Evolutionary conservation across 2,888 invertebrate species (phyloP), one percentile per base, ranked within the genome.

Genomic region (Actias luna): DNA sequence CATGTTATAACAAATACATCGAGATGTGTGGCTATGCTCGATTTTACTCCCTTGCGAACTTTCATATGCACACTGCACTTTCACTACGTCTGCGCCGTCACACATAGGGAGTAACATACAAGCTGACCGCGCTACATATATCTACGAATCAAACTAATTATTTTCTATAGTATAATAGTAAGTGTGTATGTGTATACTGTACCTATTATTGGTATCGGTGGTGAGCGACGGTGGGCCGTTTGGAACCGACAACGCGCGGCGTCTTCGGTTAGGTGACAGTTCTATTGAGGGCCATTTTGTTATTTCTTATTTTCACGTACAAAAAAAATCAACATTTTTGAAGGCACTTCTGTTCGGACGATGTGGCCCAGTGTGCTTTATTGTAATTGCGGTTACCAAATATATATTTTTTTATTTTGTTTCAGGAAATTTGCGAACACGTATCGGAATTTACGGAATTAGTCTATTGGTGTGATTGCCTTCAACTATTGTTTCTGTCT

Each of bases 341-440:
- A 97, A 97, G 97, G 97, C 97, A 97, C 97, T 97, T 97, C 95
- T 95, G 96, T 95, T 95, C 96, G 97, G 97, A 97, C 97, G 96
- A 96, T 95, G 94, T 95, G 97, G 97, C 96, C 97, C 96, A 96
- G 95, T 95, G 95, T 93, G 92, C 67, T 68, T 64, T 94, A 94
- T 94, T 93, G 69, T 70, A 93, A 93, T 70, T 70, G 73, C 69
- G 78, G 73, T 74, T 79, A 71, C 78, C 80, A 74, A 85, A 67
- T 74, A 77, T 72, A 72, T 72, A 66, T 76, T 79, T 83, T 77
- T 67, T 69, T 64, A 70, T 66, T 65, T 71, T 71, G 64, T 78
- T 79, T 55, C 8, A 22, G 55, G 29, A 55, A 12, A 25, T 25
- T 2, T 25, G 22, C 25, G 42, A 42, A 42, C 18, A 8, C n/a